Evolutionary conservation across 2,888 invertebrate species (phyloP), one percentile per base, ranked within the genome.

Genomic region (Apamea anceps): DNA sequence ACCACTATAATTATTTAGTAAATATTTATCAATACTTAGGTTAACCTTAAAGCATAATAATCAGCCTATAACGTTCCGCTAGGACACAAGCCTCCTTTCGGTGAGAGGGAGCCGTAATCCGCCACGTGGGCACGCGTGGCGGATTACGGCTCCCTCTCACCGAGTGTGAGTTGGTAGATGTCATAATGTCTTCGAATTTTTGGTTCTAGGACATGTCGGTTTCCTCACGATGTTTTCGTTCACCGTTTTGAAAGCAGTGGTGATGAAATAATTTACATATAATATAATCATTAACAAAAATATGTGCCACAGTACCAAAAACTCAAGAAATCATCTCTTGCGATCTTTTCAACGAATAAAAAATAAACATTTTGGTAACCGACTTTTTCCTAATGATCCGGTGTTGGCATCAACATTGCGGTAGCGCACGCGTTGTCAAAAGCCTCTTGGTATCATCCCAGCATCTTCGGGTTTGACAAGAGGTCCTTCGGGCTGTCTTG

Each of bases 401-500:
- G 70, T 85, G 82, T 85, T 81, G 79, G 82, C 72, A 81, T 75
- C 77, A 80, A 85, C 76, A 76, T 74, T 42, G 63, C 72, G 81
- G 70, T 32, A 77, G 66, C 70, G 85, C 80, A 81, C 83, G 87
- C 86, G 81, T 86, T 84, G 75, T 88, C 80, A 84, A 91, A 88
- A 87, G 83, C 84, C 81, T 82, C 85, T 87, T 80, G 72, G 77
- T 79, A 75, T 74, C 81, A 85, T 84, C 79, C 84, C 72, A 75
- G 62, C 76, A 54, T 82, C 80, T 87, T 84, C 65, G 75, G 79
- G 80, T 65, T 75, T 79, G 21, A 80, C 75, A 72, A 86, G 89
- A 90, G 87, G 78, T 80, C 79, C 89, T 89, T 68, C 66, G 72
- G 32, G 70, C 78, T 81, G 88, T 91, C 92, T 92, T 92, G 91